phyloP scores from a whole-genome alignment of 2,113 vertebrate genomes.

The Monopterus albus region DNA sequence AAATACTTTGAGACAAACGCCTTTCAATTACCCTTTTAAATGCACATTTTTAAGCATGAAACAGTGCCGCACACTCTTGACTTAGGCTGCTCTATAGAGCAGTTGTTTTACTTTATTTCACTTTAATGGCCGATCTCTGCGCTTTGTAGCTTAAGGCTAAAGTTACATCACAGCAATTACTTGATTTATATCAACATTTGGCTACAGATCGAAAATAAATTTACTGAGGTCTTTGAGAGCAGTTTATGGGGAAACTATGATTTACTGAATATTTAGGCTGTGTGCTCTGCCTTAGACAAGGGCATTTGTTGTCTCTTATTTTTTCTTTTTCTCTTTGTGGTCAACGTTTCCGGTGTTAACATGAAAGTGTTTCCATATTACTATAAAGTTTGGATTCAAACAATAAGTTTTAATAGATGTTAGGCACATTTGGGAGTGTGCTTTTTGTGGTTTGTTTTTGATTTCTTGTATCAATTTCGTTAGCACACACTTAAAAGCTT shows the following conservation, averaged over 20 bases:
- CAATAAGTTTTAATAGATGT: conserved; percentile 7
- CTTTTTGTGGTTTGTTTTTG: neutral
- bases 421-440: neutral
- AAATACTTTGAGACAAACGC: conserved; percentile 50
- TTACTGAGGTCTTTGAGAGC: conserved; percentile 9
- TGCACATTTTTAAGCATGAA: conserved; percentile 35
- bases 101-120: conserved; percentile 24
- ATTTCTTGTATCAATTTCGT: neutral
- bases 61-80: conserved; percentile 4
- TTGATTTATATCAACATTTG: conserved; percentile 44
- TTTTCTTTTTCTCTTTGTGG: conserved; percentile 20
- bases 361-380: conserved; percentile 29
- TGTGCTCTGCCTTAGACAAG: conserved; percentile 9
- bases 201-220: conserved; percentile 30
- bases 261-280: conserved; percentile 23
- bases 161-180: conserved; percentile 52
- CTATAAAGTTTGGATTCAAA: conserved; percentile 20
- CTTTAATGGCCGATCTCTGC: conserved; percentile 19
- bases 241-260: conserved; percentile 37
- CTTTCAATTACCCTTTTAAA: conserved; percentile 46
- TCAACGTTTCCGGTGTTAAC: conserved; percentile 38
- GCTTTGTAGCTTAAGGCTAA: conserved; percentile 14
- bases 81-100: conserved; percentile 19
- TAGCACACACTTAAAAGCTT: neutral
- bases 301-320: conserved; percentile 21